Base-by-base conservation (phyloP, 2,113 vertebrate genomes). In the Corythoichthys intestinalis region DNA sequence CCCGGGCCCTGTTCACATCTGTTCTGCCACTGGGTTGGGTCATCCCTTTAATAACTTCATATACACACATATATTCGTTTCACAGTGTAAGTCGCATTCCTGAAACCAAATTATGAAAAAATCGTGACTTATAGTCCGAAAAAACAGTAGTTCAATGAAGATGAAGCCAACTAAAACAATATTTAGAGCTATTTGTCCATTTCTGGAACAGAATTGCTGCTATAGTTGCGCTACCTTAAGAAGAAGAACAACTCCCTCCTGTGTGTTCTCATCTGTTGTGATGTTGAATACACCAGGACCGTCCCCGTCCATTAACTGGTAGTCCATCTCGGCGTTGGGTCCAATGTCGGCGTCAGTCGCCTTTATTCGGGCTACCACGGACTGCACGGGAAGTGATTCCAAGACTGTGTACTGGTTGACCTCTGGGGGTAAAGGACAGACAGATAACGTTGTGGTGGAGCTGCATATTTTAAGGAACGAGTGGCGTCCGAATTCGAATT, bases 301-400 rank as follows among this genome's bases (percentile, higher is more conserved):
- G 65, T 98, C 95, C 17, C 96, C 94, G 67, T 98, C 96, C 83
- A 96, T 92, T 75, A 98, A 96, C 75, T 93, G 91, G 83, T 98
- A 98, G 75, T 98, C 96, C 95, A 98, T 98, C 89, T 97, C 96
- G 1, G 96, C 94, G 17, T 97, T 98, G 63, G 89, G 72, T 63
- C 95, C 95, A 35, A 94, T 89, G 70, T 98, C 96, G 15, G 94
- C 93, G 69, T 98, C 96, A 0, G 83, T 90, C 3, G 96, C 96
- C 90, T 96, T 98, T 90, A 98, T 93, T 89, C 92, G 93, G 69
- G 96, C 96, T 68, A 98, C 96, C 65, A 95, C 93, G 5, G 95
- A 96, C 54, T 91, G 86, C 69, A 96, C 80, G 0, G 94, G 94
- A 71, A 98, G 85, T 6, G 96, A 96, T 65, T 98, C 96, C 53